Base-by-base conservation (phyloP, 2,797 vertebrate species). In the Phoebastria nigripes region DNA sequence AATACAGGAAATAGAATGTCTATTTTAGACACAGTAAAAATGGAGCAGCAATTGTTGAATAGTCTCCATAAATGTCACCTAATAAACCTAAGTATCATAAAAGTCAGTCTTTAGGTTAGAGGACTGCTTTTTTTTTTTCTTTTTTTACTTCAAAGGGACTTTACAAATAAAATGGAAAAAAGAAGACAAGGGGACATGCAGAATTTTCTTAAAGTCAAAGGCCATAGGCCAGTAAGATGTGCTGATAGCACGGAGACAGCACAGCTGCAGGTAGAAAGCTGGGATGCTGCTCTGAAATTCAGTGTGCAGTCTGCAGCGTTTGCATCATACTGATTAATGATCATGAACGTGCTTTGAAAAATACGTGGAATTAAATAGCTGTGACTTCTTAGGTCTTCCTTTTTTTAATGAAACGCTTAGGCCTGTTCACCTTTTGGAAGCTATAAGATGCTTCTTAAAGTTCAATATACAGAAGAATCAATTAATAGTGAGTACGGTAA, bases 1-100 rank as follows among this genome's bases (percentile, higher is more conserved):
- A 87, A 87, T 62, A 55, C 70, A 93, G 90, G 80, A 94, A 95
- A 90, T 16, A 77, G 55, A 94, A 79, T 82, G 1, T 70, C 70
- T 94, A 44, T 52, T 95, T 86, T 44, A 95, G 66, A 88, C 46
- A 66, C 51, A 62, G 22, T 76, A 81, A 88, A 96, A 93, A 65
- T 51, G 33, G 62, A 89, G 35, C 54, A 69, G 39, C 17, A 86
- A 47, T 72, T 78, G n/a, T 89, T 86, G 82, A 91, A 73, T 35
- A 82, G 61, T 63, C 46, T 82, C 46, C 47, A 82, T 49, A 90
- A 95, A 84, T 15, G 2, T 47, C 65, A 94, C 5, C 3, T 65
- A 90, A 95, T 86, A 90, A 94, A 93, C 33, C 15, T 51, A 79
- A 58, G 56, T 65, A 78, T 69, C 39, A 69, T 47, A 51, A 29